Conservation (phyloP, 2,113 vertebrate genomes). For the Pungitius pungitius region DNA sequence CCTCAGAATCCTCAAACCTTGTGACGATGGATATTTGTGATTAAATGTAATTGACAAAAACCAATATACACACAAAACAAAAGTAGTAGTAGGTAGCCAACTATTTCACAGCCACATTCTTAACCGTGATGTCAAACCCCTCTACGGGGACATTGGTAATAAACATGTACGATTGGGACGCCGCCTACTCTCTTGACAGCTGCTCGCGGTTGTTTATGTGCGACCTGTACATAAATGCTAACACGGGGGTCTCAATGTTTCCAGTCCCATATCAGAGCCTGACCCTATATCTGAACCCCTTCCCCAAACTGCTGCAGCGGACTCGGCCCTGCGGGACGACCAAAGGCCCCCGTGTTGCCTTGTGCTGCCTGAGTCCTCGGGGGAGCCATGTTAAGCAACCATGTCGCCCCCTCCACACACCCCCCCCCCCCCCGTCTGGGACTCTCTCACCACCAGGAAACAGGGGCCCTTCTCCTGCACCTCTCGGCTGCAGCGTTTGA, state of each 20-base stretch:
- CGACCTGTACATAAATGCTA: slow-evolving; percentile 61
- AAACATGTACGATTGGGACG: slow-evolving; percentile 66
- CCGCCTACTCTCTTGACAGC: slow-evolving; percentile 63
- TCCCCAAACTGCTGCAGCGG: slow-evolving; percentile 33
- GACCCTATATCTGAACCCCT: slow-evolving; percentile 66
- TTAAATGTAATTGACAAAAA: slow-evolving; percentile 39
- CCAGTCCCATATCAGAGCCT: slow-evolving; percentile 54
- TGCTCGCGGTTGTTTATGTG: slow-evolving; percentile 68
- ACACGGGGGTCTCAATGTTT: slow-evolving; percentile 67
- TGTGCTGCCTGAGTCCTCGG: slow-evolving; percentile 50
- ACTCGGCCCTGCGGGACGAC: slow-evolving; percentile 50
- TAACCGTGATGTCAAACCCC: slow-evolving; percentile 66
- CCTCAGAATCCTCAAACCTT: slow-evolving; percentile 19
- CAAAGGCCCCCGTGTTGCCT: slow-evolving; percentile 42
- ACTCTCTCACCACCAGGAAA: slow-evolving; percentile 77
- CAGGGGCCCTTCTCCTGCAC: slow-evolving; percentile 75
- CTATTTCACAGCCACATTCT: slow-evolving; percentile 65
- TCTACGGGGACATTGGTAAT: slow-evolving; percentile 64
- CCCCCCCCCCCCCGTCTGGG: slow-evolving; percentile 36
- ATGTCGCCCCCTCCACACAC: background rate
- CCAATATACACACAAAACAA: slow-evolving; percentile 48
- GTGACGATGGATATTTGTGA: slow-evolving; percentile 39
- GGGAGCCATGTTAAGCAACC: slow-evolving; percentile 66
- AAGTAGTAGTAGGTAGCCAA: slow-evolving; percentile 53
- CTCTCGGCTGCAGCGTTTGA: slow-evolving; percentile 75